phyloP scores from a whole-genome alignment of 2,797 vertebrate species.

The Sebastes cheni region DNA sequence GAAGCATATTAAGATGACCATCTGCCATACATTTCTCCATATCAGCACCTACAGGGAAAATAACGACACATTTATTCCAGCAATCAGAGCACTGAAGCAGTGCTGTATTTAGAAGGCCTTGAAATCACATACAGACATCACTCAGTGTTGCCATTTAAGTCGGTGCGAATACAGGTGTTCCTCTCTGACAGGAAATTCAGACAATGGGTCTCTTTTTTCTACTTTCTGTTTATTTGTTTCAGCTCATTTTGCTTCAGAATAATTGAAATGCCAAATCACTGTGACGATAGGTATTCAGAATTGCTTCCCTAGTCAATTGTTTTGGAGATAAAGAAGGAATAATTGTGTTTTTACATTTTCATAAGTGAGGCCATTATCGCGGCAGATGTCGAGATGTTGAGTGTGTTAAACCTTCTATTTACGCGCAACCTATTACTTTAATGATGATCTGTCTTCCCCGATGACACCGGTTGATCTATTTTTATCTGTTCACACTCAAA shows the following conservation, averaged over 20 bases:
- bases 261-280: conserved; percentile 39
- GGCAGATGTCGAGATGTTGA: conserved; percentile 55
- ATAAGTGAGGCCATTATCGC: conserved; percentile 52
- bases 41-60: not conserved
- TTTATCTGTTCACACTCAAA: conserved; percentile 24
- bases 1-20: conserved; percentile 11
- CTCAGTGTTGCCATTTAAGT: not conserved
- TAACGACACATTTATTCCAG: conserved; percentile 31
- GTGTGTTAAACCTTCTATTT: conserved; percentile 44
- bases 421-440: conserved; percentile 33
- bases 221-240: conserved; percentile 7
- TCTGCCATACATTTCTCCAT: conserved; percentile 1
- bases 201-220: not conserved
- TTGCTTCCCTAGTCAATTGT: conserved; percentile 15
- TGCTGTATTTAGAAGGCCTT: not conserved
- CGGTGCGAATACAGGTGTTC: not conserved
- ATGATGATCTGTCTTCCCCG: conserved; percentile 21
- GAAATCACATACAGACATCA: not conserved
- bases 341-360: conserved; percentile 53
- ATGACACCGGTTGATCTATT: conserved; percentile 29
- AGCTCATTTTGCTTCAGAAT: conserved; percentile 17
- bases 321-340: conserved; percentile 44
- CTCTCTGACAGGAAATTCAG: not conserved
- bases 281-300: conserved; percentile 15
- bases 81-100: conserved; percentile 12